These are phyloP conservation scores for Lepidotrigona ventralis DNA, from an alignment of 1,140 invertebrate genomes.

Conservation along the genomic window DNA sequence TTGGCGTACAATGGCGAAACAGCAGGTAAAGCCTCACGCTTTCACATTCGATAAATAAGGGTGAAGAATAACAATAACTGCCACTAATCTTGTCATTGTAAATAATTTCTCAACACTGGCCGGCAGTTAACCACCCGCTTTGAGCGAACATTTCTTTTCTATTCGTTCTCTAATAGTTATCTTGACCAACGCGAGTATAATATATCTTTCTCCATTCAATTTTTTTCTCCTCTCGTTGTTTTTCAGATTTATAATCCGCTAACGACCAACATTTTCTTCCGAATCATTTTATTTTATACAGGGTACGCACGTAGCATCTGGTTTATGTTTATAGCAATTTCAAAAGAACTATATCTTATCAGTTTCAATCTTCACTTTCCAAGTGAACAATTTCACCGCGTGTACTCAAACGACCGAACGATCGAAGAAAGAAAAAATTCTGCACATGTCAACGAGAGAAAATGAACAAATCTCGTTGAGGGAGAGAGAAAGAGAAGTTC, in stretches of 20 bases:
- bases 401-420: not conserved
- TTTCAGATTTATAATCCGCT: not conserved
- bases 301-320: too few species aligned
- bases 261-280: fast-evolving
- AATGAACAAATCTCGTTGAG: not conserved
- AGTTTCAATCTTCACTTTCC: not conserved
- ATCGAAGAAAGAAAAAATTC: not conserved
- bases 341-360: too few species aligned
- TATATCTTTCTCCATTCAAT: not conserved
- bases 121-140: fast-evolving
- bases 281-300: not conserved
- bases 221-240: too few species aligned
- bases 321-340: too few species aligned
- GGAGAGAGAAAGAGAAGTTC: not conserved
- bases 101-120: not conserved
- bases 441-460: not conserved
- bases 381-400: not conserved
- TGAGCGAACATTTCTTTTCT: not conserved
- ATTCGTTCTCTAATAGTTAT: not conserved
- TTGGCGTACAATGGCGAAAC: conserved; percentile 12
- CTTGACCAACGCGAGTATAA: not conserved
- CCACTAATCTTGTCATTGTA: conserved; percentile 55
- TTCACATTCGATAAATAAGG: conserved; percentile 44
- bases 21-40: conserved; percentile 55
- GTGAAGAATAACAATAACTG: conserved; percentile 61